Conservation (phyloP, 2,113 vertebrate species). For the Lipophrys pholis region DNA sequence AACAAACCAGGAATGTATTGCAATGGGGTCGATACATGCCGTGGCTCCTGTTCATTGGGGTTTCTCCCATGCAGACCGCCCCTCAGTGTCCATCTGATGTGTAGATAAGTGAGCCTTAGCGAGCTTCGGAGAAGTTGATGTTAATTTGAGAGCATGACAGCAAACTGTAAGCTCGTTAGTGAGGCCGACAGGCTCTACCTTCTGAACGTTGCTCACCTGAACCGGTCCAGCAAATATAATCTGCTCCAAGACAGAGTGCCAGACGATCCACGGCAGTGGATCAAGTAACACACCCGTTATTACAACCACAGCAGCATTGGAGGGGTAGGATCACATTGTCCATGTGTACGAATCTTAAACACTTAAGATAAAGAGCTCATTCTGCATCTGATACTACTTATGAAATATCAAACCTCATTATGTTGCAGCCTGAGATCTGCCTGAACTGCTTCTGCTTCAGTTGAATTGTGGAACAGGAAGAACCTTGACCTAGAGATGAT, state of each 20-base stretch:
- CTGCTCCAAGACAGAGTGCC: not conserved
- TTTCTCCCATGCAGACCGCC: not conserved
- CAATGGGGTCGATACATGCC: not conserved
- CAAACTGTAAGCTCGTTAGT: conserved; percentile 43
- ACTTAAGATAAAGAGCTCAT: not conserved
- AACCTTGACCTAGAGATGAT: no score
- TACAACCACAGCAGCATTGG: not conserved
- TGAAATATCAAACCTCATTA: no score
- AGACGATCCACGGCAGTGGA: not conserved
- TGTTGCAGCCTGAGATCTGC: no score
- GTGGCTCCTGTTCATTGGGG: not conserved
- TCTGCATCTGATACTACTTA: no score
- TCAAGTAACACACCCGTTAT: not conserved
- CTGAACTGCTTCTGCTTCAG: no score
- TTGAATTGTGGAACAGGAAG: no score
- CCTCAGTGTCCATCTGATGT: not conserved
- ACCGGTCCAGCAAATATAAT: no score
- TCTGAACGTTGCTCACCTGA: not conserved
- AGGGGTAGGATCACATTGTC: no score
- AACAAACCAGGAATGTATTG: not conserved
- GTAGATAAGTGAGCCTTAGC: not conserved
- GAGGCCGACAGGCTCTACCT: conserved; percentile 2
- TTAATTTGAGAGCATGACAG: conserved; percentile 14
- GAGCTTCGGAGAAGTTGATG: not conserved
- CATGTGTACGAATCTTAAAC: no score